Percentiles rank a stretch among this genome's conserved stretches.
These are phyloP conservation scores for Hydra vulgaris DNA, from an alignment of 30 jellyfish, hydroid and myxozoan species.

Conservation along the genomic window DNA sequence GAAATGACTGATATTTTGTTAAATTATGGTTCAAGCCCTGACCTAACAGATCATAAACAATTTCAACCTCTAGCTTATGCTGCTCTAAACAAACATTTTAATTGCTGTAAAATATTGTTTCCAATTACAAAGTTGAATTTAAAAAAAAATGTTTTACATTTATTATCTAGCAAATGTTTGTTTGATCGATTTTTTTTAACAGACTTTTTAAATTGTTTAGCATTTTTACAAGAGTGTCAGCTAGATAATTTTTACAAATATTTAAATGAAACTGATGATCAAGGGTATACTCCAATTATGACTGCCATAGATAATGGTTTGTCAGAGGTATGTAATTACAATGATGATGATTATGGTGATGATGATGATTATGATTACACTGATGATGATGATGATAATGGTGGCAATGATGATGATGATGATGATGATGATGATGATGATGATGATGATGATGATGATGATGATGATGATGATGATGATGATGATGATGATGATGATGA, in stretches of 20 bases:
- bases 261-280: not conserved
- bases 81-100: conserved; percentile 45
- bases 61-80: conserved; percentile 42
- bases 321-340: not conserved
- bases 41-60: conserved; percentile 22
- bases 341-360: not conserved
- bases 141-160: not conserved
- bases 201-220: not conserved
- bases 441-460: not conserved
- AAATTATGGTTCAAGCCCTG: conserved; percentile 30
- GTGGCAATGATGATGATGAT: not conserved
- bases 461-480: not conserved
- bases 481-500: not conserved
- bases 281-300: conserved; percentile 4
- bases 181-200: not conserved
- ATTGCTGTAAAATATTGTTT: conserved; percentile 11
- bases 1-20: conserved; percentile 29
- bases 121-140: not conserved
- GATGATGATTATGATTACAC: not conserved
- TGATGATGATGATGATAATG: too few relatives aligned
- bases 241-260: not conserved
- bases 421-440: not conserved
- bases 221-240: not conserved
- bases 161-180: not conserved
- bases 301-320: conserved; percentile 6